Conservation (phyloP, 2,797 vertebrate species). For the Alcedo quadribrachys region DNA sequence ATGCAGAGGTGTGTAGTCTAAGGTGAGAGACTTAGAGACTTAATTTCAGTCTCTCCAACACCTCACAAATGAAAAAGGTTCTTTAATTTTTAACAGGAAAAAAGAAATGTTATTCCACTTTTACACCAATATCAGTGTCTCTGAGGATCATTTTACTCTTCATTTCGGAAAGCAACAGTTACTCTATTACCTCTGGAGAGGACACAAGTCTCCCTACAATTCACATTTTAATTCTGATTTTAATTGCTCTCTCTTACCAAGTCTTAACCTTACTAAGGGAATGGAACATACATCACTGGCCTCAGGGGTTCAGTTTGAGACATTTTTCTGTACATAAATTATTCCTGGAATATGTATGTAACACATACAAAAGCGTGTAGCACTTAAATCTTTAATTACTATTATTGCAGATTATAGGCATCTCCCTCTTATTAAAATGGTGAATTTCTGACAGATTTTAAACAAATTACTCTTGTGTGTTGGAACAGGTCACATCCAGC, state of each 20-base stretch:
- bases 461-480: not conserved
- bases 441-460: constrained; percentile 1
- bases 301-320: not conserved
- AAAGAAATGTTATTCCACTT: not conserved
- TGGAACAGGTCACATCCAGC: not conserved
- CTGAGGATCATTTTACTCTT: not conserved
- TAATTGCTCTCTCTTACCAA: not conserved
- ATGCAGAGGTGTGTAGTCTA: not conserved
- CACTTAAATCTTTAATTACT: constrained; percentile 24
- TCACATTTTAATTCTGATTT: not conserved
- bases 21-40: not conserved
- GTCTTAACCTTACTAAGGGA: not conserved
- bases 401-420: not conserved
- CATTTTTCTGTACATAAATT: constrained; percentile 13
- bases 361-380: not conserved
- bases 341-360: not conserved
- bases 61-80: not conserved
- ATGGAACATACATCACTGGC: not conserved
- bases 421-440: not conserved
- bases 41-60: not conserved
- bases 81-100: not conserved
- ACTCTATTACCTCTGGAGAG: not conserved
- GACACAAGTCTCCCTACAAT: not conserved
- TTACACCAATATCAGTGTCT: not conserved
- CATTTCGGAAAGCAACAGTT: not conserved